Conservation (phyloP, 2,113 vertebrate species). For the Tympanuchus pallidicinctus region DNA sequence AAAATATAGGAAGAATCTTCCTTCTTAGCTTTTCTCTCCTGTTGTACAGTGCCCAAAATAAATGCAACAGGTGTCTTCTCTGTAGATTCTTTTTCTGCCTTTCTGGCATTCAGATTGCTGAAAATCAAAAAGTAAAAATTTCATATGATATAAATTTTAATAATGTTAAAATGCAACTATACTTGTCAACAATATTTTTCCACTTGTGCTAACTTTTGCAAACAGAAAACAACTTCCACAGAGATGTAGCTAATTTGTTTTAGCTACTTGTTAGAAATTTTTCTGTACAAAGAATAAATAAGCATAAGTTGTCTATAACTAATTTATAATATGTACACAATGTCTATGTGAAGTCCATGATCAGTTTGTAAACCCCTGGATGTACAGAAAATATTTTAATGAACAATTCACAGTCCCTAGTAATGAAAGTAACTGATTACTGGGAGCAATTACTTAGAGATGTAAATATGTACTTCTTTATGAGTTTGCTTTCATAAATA, state of each 20-base stretch:
- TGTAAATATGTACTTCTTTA: constrained; percentile 58
- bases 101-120: neutral
- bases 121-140: neutral
- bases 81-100: neutral
- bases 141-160: constrained; percentile 7
- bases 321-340: constrained; percentile 47
- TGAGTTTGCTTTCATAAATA: constrained; percentile 69
- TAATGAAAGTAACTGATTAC: constrained; percentile 68
- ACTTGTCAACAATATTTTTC: constrained; percentile 19
- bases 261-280: constrained; percentile 56
- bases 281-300: constrained; percentile 49
- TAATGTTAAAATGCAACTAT: constrained; percentile 39
- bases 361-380: constrained; percentile 61
- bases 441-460: constrained; percentile 63
- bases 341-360: constrained; percentile 42
- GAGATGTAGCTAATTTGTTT: neutral
- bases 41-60: neutral
- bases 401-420: neutral
- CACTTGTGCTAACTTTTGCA: constrained; percentile 38
- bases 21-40: neutral
- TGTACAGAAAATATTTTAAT: constrained; percentile 39
- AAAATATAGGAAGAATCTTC: neutral
- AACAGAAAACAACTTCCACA: constrained; percentile 27
- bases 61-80: neutral
- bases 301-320: neutral